Evolutionary conservation across 2,113 vertebrate genomes (phyloP), one percentile per base, ranked within the genome.

Genomic region (Vanacampus margaritifer): DNA sequence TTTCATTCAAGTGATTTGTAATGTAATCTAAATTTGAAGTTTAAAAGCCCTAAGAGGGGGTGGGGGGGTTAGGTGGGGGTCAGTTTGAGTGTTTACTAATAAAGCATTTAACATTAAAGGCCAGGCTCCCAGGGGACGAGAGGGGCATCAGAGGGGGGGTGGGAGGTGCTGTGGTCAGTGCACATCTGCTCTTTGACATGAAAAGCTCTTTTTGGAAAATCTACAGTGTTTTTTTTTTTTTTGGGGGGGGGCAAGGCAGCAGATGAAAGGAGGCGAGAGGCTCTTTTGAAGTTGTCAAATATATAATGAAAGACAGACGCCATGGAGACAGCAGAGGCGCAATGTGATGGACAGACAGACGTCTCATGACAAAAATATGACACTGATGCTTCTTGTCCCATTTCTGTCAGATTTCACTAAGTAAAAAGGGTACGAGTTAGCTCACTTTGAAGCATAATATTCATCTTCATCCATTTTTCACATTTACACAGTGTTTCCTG

Each of bases 241-340:
- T 50, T 8, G 39, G 2, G 26, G 53, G 53, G 23, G 54, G 26
- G 86, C 65, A 83, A 86, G 80, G 93, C 92, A 91, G 92, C 84
- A 89, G 93, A 93, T 94, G 92, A 95, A 94, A 93, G 93, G 73
- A 71, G 79, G 62, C 70, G 60, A 80, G 75, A 36, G 85, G 89
- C 81, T 88, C 87, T 89, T 93, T 90, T 85, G 89, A 92, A 92
- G 90, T 84, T 87, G 90, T 82, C 75, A 80, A 81, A 85, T 84
- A 74, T 71, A 72, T 76, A 87, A 86, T 82, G 78, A 48, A 60
- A 83, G 76, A 68, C 70, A 83, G 79, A 79, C 67, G 74, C 65
- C 68, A 68, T 71, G 76, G 72, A 69, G 67, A 68, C 72, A 72
- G 65, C 39, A 74, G 64, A 67, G 64, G 70, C 74, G 66, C 73